Base-by-base conservation (phyloP, 2,113 vertebrate genomes). In the Ctenomys sociabilis region DNA sequence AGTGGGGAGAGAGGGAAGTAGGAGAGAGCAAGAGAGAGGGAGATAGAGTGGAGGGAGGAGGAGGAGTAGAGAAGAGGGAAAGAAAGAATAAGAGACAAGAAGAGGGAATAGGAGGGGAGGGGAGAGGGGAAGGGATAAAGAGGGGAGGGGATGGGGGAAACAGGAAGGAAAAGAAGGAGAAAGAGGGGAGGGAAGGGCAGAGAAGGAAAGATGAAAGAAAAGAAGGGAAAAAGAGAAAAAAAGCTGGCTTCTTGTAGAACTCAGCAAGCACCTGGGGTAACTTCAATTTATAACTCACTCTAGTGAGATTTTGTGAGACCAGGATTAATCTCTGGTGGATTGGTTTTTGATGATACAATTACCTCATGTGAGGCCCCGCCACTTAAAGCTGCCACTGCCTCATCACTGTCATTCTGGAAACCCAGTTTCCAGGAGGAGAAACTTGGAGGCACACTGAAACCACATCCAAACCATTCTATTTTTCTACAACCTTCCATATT, bases 81-180 rank as follows among this genome's bases (percentile, higher is more conserved):
- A 66, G 9, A 64, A 10, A 10, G 24, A 9, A 59, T 5, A n/a
- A n/a, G 10, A 77, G 40, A 77, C 24, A 24, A 16, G 12, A 12
- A 28, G 14, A 78, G 28, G 30, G 43, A 49, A 32, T 32, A 24
- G 14, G 13, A 68, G 30, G 32, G 30, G 32, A 17, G 14, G 13
- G 43, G 12, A 49, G 24, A 77, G 6, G 14, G 19, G 14, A 30
- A 17, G 28, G 43, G 28, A 78, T 7, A 4, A 19, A 12, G 8
- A 16, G 17, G 17, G 28, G 3, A 26, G 16, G 28, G 8, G 13
- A 19, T 5, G 16, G 6, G 9, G 16, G 5, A 17, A 3, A 32
- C 12, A 17, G 64, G 32, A 32, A 7, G 3, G 7, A 28, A 63
- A 30, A 32, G 28, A 66, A 66, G 30, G 28, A 30, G 40, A 57